Evolutionary conservation across 1,140 invertebrate genomes (phyloP), one percentile per base, ranked within the genome.

Genomic region (Drosophila dunni): DNA sequence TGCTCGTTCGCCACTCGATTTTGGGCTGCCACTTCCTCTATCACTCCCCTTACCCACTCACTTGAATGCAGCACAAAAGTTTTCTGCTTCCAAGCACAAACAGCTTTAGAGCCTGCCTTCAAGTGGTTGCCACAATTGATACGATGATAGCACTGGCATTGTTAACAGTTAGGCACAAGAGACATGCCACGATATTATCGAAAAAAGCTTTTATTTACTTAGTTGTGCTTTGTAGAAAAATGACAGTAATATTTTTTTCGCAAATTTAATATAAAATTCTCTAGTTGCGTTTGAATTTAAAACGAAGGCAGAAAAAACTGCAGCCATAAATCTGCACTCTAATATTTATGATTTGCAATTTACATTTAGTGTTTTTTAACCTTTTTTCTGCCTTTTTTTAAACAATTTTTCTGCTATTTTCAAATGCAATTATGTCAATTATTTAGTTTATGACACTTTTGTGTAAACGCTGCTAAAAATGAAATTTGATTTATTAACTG

Each of bases 401-500:
- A 20, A 1, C 17, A 20, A 20, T 20, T 20, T 20, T 20, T 20
- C 17, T 20, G 17, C 33, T 20, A 11, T 24, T 68, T 68, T 70
- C 33, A 44, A 63, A 66, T 78, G 63, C 60, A 85, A 81, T 84
- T 77, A 81, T 51, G 58, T 64, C 82, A 75, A 81, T 81, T 81
- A 67, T 29, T 42, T n/a, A 54, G 64, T 44, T 56, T 54, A 67
- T 61, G 77, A 54, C 10, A 56, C 17, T 56, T 71, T 45, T 50
- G 56, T 34, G 13, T 42, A 9, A 10, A 57, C 17, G 42, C 20
- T 46, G 58, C 24, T 57, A 76, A 60, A n/a, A 62, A 62, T 33
- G 24, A 45, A 88, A 64, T 53, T 79, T 79, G 75, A 88, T 88
- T 85, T 86, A 83, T 79, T 74, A 77, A 88, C 76, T 82, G 62